Base-by-base conservation (phyloP, 2,797 vertebrate species). In the Bradypodion ventrale region DNA sequence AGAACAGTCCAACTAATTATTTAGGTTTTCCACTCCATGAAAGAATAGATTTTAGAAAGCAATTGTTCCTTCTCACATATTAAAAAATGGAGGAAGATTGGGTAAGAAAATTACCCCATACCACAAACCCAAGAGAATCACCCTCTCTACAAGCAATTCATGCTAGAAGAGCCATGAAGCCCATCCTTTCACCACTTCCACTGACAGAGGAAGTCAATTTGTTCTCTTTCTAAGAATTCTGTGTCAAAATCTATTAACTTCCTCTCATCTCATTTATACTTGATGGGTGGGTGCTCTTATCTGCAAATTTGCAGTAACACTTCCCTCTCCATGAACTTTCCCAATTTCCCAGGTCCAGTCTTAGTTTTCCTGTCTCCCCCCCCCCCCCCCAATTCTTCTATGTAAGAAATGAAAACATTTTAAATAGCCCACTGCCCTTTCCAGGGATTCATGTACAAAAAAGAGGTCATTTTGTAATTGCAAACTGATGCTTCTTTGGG, bases 21-120 rank as follows among this genome's bases (percentile, higher is more conserved):
- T 88, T 13, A 2, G 0, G 4, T 80, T 83, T 72, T 37, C 25
- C 23, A 88, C 35, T 79, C n/a, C 0, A 0, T 8, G 32, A 37
- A 46, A 89, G 25, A 89, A 86, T 60, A 76, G 6, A 73, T 77
- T 88, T 13, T 23, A 82, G 56, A 82, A 90, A 89, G 85, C 29
- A 90, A 29, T 72, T 35, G 5, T 65, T 78, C 27, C 40, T 60
- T 75, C 77, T 75, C 37, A 44, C 44, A 68, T 80, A 19, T 19
- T 35, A 42, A 69, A 44, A 32, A 12, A 23, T 13, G 21, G 7
- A 15, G 12, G 52, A 16, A 56, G 52, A 56, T 56, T 56, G 16
- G 19, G 52, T 56, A 56, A 52, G 16, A 56, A 12, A 49, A 19
- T 56, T 16, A 15, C 52, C 52, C 52, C 29, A 72, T 8, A 29